Evolutionary conservation across 2,797 vertebrate genomes (phyloP).

Genomic region (Podarcis lilfordi): DNA sequence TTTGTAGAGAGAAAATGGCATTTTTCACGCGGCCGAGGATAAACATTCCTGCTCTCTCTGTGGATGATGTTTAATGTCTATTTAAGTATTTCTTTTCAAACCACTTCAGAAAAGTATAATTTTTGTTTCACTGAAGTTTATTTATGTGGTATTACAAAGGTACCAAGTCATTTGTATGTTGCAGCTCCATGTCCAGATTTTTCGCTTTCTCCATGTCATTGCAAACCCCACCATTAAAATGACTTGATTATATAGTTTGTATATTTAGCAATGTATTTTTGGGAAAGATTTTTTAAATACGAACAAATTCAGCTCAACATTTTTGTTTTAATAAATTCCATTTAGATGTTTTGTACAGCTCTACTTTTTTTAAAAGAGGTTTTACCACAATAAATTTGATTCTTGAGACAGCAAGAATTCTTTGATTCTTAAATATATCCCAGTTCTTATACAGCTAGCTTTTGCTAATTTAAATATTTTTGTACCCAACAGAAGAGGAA

Average conservation of each 20-base stretch:
- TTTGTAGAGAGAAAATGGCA: constrained; percentile 95
- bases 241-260: constrained; percentile 85
- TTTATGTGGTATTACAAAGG: constrained; percentile 83
- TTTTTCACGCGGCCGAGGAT: constrained; percentile 94
- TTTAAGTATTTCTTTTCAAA: constrained; percentile 80
- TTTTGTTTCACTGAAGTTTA: constrained; percentile 73
- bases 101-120: constrained; percentile 62
- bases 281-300: constrained; percentile 79
- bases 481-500: constrained; percentile 68
- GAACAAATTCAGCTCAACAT: constrained; percentile 74
- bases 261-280: constrained; percentile 85
- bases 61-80: constrained; percentile 89
- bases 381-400: constrained; percentile 77
- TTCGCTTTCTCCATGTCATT: constrained; percentile 74
- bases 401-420: constrained; percentile 68
- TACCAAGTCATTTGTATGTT: constrained; percentile 73
- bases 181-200: constrained; percentile 70
- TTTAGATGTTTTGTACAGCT: constrained; percentile 81
- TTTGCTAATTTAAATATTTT: constrained; percentile 69
- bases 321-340: constrained; percentile 73
- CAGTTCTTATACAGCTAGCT: constrained; percentile 51
- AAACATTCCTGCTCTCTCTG: constrained; percentile 90
- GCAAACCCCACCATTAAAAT: constrained; percentile 82
- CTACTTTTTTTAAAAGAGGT: constrained; percentile 73
- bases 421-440: constrained; percentile 58